A percentile compares a stretch with the other conserved stretches of the same genome.
phyloP scores from a whole-genome alignment of 2,888 invertebrate species.

The Ichneumon xanthorius region DNA sequence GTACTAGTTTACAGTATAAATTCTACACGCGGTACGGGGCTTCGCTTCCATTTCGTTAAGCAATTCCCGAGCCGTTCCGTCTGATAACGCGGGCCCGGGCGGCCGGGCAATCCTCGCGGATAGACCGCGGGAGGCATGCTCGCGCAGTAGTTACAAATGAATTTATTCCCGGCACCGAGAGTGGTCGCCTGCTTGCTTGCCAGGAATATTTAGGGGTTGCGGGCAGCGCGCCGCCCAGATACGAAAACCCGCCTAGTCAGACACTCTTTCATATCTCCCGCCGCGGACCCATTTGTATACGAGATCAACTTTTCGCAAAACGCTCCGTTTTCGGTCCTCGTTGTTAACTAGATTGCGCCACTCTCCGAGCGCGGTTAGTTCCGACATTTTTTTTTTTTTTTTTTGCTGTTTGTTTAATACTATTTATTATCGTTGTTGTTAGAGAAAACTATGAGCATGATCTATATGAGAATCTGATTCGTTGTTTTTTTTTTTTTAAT shows the following conservation, averaged over 20 bases:
- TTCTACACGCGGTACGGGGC: conserved; percentile 56
- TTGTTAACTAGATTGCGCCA: not conserved
- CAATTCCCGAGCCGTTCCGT: conserved; percentile 75
- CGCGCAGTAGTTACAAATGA: conserved; percentile 74
- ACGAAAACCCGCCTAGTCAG: conserved; percentile 54
- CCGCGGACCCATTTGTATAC: conserved; percentile 29
- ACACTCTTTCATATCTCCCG: conserved; percentile 35
- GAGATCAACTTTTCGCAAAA: conserved; percentile 39
- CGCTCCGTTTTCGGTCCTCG: not conserved
- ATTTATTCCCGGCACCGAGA: conserved; percentile 71
- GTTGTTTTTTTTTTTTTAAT: no score
- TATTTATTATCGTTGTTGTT: not conserved
- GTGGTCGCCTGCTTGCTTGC: conserved; percentile 18
- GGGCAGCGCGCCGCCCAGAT: conserved; percentile 34
- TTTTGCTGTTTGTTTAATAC: not conserved
- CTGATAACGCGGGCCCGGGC: conserved; percentile 73
- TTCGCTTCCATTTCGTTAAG: conserved; percentile 78
- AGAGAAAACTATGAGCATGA: no score
- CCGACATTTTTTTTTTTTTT: not conserved
- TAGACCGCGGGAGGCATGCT: conserved; percentile 32
- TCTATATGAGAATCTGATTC: no score
- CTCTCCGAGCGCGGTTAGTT: no score
- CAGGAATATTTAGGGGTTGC: conserved; percentile 50
- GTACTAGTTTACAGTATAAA: conserved; percentile 32
- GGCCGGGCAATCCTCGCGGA: conserved; percentile 34